Conservation (phyloP, 2,888 invertebrate genomes). For the Leuctra nigra region DNA sequence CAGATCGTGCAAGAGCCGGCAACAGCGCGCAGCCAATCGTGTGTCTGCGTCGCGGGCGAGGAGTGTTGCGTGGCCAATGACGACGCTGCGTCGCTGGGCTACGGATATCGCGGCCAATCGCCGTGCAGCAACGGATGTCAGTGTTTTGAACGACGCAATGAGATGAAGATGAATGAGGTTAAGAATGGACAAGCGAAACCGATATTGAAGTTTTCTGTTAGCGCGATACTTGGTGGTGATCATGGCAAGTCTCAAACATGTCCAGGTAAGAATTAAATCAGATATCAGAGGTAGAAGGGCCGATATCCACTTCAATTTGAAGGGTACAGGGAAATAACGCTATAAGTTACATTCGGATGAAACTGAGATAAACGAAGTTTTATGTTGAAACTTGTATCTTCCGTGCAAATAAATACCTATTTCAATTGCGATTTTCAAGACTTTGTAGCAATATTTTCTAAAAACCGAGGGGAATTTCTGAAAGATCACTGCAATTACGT, state of each 20-base stretch:
- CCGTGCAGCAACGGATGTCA: constrained; percentile 32
- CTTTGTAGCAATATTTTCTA: no score
- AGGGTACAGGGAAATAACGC: no score
- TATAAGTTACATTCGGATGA: no score
- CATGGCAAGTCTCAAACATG: constrained; percentile 32
- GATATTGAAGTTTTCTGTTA: constrained; percentile 85
- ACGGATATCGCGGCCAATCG: not conserved
- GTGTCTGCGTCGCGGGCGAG: constrained; percentile 21
- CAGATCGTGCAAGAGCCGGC: constrained; percentile 27
- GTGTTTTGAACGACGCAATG: constrained; percentile 38
- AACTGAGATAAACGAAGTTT: no score
- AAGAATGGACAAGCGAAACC: constrained; percentile 49
- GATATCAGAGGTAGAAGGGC: no score
- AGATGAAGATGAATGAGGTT: constrained; percentile 19
- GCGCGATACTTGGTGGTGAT: constrained; percentile 75
- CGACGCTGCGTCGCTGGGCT: constrained; percentile 1
- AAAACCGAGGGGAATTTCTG: no score
- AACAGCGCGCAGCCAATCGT: constrained; percentile 17
- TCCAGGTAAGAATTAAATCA: constrained; percentile 27
- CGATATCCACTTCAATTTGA: no score
- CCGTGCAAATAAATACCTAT: no score
- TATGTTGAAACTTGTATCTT: no score
- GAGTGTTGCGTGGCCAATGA: constrained; percentile 17
- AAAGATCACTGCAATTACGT: no score
- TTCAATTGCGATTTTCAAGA: no score